Base-by-base conservation (phyloP, 2,888 invertebrate species). In the Patella pellucida region DNA sequence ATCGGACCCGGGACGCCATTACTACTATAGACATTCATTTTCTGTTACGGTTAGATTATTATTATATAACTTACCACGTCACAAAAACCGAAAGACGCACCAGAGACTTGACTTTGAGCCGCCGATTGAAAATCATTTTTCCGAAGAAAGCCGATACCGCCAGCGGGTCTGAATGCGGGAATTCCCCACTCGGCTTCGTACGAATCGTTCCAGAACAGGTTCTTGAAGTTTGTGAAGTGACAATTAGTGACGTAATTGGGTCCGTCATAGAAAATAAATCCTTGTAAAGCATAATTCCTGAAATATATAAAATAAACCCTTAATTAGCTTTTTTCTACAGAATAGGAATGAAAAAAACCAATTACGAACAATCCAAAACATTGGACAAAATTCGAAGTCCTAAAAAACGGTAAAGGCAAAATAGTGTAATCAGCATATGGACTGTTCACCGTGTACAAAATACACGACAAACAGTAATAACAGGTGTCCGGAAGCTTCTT, bases 51-150 rank as follows among this genome's bases (percentile, higher is more conserved):
- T 41, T 41, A 41, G 9, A 41, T 41, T 41, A 41, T 41, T 41
- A 5, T 41, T 5, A 41, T 41, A 41, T 9, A 41, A 41, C 41
- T 52, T 52, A 79, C 79, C 52, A 56, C 68, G 19, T 79, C 79
- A 56, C 79, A 79, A 72, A 71, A 79, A 9, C 76, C 76, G 62
- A 79, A 79, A 23, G 50, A 74, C 69, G 76, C 71, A n/a, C 76
- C 72, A 54, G 31, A 12, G 14, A 74, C 74, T 19, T 73, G 71
- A 16, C 73, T 71, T 14, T 71, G 69, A 19, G 77, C 73, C 54
- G 67, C 70, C 16, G 76, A 71, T 19, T 75, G 76, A 62, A 77
- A 79, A 54, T 54, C 67, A 69, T 76, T 77, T 70, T 27, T 69
- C 14, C 76, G 52, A 23, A 76, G 74, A 52, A 72, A 77, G 68